phyloP scores from a whole-genome alignment of 2,888 invertebrate genomes.

The Notodonta dromedarius region DNA sequence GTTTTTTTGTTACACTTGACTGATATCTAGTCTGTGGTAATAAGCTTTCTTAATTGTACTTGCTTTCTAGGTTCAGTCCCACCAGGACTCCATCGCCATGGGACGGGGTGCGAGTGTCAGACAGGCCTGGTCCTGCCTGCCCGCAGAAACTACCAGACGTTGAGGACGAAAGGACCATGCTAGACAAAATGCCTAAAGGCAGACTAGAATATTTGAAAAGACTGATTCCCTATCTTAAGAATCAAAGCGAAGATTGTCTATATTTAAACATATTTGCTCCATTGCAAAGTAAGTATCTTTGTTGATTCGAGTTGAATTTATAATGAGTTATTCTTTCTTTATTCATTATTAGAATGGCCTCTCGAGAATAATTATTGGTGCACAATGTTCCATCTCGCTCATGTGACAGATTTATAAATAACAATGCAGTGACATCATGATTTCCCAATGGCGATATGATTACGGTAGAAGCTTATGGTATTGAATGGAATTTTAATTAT shows the following conservation, averaged over 20 bases:
- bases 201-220: slow-evolving; percentile 95
- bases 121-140: slow-evolving; percentile 94
- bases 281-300: slow-evolving; percentile 91
- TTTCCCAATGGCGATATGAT: too few relatives aligned
- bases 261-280: slow-evolving; percentile 99
- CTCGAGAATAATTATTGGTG: too few relatives aligned
- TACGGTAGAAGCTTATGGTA: too few relatives aligned
- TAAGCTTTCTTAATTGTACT: too few relatives aligned
- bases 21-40: too few relatives aligned
- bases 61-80: slow-evolving; percentile 90
- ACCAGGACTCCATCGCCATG: slow-evolving; percentile 96
- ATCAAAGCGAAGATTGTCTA: slow-evolving; percentile 99
- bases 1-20: too few relatives aligned
- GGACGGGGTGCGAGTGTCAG: slow-evolving; percentile 93
- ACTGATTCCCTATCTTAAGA: slow-evolving; percentile 94
- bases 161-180: slow-evolving; percentile 91
- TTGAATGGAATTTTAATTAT: too few relatives aligned
- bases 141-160: slow-evolving; percentile 95
- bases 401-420: too few relatives aligned
- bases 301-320: not conserved
- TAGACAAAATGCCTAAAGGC: slow-evolving; percentile 95
- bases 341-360: too few relatives aligned
- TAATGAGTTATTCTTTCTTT: too few relatives aligned
- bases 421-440: too few relatives aligned
- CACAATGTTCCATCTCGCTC: too few relatives aligned